Evolutionary conservation across 2,797 vertebrate genomes (phyloP), one percentile per base, ranked within the genome.

Genomic region (Amblyraja radiata): DNA sequence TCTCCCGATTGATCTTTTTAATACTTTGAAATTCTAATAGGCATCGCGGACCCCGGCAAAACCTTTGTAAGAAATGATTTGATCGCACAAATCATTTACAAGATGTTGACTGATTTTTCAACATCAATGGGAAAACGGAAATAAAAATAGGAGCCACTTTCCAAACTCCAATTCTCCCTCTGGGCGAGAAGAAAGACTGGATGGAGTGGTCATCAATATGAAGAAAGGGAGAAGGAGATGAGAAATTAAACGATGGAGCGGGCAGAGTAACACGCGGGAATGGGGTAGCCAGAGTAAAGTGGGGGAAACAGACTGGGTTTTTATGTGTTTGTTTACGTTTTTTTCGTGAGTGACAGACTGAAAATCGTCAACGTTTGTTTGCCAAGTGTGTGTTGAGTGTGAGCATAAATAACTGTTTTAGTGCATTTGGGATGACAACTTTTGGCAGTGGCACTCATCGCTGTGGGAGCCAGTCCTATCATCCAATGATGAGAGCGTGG

Each of bases 11-110:
- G 84, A 68, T 68, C 84, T 88, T 32, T 36, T 71, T 74, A 46
- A 46, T 54, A 76, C 71, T 92, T 92, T 92, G 90, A 92, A 76
- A 92, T 73, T 92, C 90, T 92, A 92, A 92, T 92, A 74, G 39
- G 71, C 90, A 74, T 91, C 36, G 28, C 71, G 73, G 90, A 76
- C 71, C 71, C 46, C 61, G n/a, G 84, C 2, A 74, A 90, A 18
- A 32, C 9, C 63, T 46, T 73, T n/a, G 13, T 71, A 74, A 92
- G 71, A 91, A 36, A 76, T 46, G 10, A 92, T 76, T 74, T 92
- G 90, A 92, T 74, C 23, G 23, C 81, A 23, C 28, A 32, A 88
- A 68, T 36, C 68, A 54, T 73, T 92, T 46, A 92, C 90, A 73
- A 54, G 90, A 58, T 71, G 25, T 92, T 13, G 25, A 39, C 39